Evolutionary conservation across 2,888 invertebrate genomes (phyloP).

Genomic region (Erebia aethiops): DNA sequence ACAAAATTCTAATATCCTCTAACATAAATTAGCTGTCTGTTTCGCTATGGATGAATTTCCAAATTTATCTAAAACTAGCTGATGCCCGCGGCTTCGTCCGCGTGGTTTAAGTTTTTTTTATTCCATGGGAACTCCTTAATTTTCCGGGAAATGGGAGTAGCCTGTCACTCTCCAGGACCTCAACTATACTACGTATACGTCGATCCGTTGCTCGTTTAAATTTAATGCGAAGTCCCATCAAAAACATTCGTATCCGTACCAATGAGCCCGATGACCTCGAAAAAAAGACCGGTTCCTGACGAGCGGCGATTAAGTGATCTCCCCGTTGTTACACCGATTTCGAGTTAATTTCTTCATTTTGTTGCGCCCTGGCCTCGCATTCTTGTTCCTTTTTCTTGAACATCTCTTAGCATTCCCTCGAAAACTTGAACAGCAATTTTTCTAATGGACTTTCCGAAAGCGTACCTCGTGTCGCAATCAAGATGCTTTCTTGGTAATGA

Average conservation of each 20-base stretch:
- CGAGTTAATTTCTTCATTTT: constrained; percentile 78
- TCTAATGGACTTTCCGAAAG: constrained; percentile 67
- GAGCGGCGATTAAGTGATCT: constrained; percentile 72
- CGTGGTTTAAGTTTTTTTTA: no score
- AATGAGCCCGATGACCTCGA: constrained; percentile 54
- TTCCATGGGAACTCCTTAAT: no score
- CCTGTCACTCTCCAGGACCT: no score
- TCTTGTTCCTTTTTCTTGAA: constrained; percentile 49
- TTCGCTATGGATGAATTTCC: not conserved
- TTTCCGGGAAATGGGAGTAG: no score
- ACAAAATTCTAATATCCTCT: constrained; percentile 12
- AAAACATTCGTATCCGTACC: constrained; percentile 55
- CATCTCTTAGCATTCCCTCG: constrained; percentile 44
- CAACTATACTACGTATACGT: no score
- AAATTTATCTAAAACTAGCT: not conserved
- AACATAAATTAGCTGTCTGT: constrained; percentile 4
- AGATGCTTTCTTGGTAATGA: constrained; percentile 54
- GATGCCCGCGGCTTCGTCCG: no score
- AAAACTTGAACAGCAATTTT: constrained; percentile 69
- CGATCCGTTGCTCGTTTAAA: no score
- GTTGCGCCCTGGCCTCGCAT: constrained; percentile 55
- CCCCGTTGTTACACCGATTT: constrained; percentile 72
- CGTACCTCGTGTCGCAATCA: constrained; percentile 48
- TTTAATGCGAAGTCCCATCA: constrained; percentile 50
- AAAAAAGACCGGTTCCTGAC: constrained; percentile 62